Evolutionary conservation across 2,797 vertebrate genomes (phyloP), one percentile per base, ranked within the genome.

Genomic region (Danio albolineatus): DNA sequence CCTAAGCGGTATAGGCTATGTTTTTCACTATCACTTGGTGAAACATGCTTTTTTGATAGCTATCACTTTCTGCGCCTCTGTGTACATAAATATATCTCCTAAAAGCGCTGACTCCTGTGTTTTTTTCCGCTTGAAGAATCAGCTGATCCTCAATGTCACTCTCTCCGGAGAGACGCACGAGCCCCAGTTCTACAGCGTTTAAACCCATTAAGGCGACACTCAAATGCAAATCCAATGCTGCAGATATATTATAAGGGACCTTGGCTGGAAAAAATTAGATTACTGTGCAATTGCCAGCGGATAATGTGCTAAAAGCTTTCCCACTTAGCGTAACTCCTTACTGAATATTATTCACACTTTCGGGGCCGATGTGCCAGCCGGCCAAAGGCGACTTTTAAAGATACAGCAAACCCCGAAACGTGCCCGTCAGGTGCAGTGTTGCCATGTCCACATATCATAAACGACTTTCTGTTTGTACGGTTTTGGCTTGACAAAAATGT

Each of bases 281-380:
- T 96, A 96, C 89, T 89, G 86, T 78, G 86, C 95, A 95, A 95
- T 96, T 95, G 95, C 92, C 90, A 92, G 93, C 76, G 94, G 95
- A 96, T 96, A 97, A 97, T 95, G 95, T 96, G 96, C 94, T 97
- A 97, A 97, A 97, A 97, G 96, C 96, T 96, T 96, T 95, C 93
- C 94, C 94, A 92, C 91, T 95, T 88, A 93, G 92, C 91, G 90
- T 95, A 91, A 93, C 92, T 94, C 92, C 92, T 94, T 91, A 81
- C 94, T 85, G 94, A 94, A 94, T 95, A 96, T 95, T 94, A 96
- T 96, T 96, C 95, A 95, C 95, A 96, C 95, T 93, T 94, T 92
- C 90, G 90, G 89, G 92, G 92, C 91, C 91, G 73, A 85, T 83
- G 87, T 82, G 21, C 75, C 84, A 73, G 85, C 8, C 73, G 84